These are phyloP conservation scores for Valencia hispanica DNA, from an alignment of 2,797 vertebrate genomes.

Conservation along the genomic window DNA sequence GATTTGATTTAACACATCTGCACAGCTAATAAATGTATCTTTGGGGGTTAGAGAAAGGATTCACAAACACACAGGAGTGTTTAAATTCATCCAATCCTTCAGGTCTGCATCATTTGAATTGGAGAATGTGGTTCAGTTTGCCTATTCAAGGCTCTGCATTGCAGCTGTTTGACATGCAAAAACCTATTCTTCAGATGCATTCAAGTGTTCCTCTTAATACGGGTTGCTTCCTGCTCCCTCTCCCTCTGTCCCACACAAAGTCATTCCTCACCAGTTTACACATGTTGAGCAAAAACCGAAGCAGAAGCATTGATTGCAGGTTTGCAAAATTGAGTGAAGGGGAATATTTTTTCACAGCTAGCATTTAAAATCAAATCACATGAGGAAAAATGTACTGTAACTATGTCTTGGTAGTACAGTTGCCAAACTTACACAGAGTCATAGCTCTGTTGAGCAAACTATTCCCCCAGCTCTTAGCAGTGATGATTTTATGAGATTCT, in stretches of 20 bases:
- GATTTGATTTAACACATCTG: background rate
- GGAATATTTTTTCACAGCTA: background rate
- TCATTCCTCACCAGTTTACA: conserved; percentile 8
- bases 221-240: conserved; percentile 38
- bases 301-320: background rate
- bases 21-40: background rate
- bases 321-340: background rate
- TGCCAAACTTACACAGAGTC: too few species aligned
- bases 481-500: too few species aligned
- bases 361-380: background rate
- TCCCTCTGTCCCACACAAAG: background rate
- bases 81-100: conserved; percentile 60
- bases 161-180: conserved; percentile 62
- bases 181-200: conserved; percentile 71
- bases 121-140: conserved; percentile 52
- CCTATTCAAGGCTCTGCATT: conserved; percentile 43
- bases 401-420: too few species aligned
- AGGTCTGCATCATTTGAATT: conserved; percentile 63
- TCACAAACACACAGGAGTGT: conserved; percentile 25
- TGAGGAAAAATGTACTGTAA: background rate
- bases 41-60: background rate
- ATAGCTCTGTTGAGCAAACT: too few species aligned
- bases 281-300: conserved; percentile 14
- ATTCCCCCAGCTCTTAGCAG: too few species aligned
- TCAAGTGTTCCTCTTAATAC: conserved; percentile 67